Base-by-base conservation (phyloP, 2,797 vertebrate species). In the Rallus crepitans region DNA sequence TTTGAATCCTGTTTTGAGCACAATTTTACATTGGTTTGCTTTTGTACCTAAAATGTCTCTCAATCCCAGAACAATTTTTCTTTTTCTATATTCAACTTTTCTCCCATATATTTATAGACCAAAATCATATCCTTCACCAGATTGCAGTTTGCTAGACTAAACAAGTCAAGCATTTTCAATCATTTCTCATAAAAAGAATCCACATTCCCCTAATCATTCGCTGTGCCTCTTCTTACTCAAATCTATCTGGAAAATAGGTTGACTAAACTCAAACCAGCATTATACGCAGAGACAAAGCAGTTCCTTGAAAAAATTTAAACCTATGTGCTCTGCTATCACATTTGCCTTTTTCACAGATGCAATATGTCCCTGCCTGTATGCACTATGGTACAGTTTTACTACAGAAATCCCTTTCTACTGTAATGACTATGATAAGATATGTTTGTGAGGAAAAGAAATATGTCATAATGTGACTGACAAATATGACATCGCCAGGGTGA, bases 31-130 rank as follows among this genome's bases (percentile, higher is more conserved):
- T 12, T 65, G 63, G 78, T 94, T 89, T 94, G 5, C n/a, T 94
- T 82, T 66, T 79, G 42, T 87, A 85, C 47, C 48, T 66, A 72
- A 79, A 72, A 40, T 9, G 21, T 76, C 75, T 90, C 37, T 79
- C 89, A 91, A 66, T 81, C 63, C 11, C 23, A 70, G n/a, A 82
- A 59, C 40, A 89, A 78, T 82, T 95, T 82, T 75, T 12, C 14
- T 81, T 69, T 94, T 63, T 92, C 91, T 91, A 66, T 91, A 72
- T 66, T 92, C 75, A 87, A 11, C 66, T 80, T 21, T 82, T 87
- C 42, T 48, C 40, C 69, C 19, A 79, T 69, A 30, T 72, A 94
- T 92, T 96, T 91, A 73, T 40, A 77, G 64, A 82, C 19, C 25
- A 89, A 80, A 94, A 79, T 15, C 27, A 56, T 69, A 82, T 63